A percentile compares a stretch with the other conserved stretches of the same genome.
phyloP scores from a whole-genome alignment of 2,113 vertebrate species.

The Hippocampus barbouri region DNA sequence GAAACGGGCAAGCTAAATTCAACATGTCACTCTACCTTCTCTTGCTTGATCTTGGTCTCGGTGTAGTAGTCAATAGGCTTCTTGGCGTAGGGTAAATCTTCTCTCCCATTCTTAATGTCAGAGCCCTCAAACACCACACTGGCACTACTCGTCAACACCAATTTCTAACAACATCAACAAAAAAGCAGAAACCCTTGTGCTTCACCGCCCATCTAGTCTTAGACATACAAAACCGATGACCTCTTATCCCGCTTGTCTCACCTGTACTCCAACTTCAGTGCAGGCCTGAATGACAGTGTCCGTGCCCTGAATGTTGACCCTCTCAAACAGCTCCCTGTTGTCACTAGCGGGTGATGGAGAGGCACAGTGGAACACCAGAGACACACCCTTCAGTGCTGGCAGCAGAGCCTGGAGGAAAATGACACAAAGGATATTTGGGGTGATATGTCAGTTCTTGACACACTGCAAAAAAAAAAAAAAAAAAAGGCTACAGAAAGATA shows the following conservation, averaged over 20 bases:
- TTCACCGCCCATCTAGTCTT: not conserved
- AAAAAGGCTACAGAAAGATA: no score
- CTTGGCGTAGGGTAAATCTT: constrained; percentile 88
- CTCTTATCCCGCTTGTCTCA: constrained; percentile 47
- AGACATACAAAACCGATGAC: not conserved
- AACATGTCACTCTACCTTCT: constrained; percentile 74
- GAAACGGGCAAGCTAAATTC: not conserved
- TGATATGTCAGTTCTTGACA: no score
- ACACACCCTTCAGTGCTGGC: constrained; percentile 78
- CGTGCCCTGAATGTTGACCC: constrained; percentile 87
- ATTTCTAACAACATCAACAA: constrained; percentile 71
- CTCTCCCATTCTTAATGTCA: constrained; percentile 88
- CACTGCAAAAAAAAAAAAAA: no score
- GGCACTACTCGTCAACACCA: constrained; percentile 94
- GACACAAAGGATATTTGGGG: not conserved
- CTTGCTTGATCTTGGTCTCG: constrained; percentile 93
- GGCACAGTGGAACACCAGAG: constrained; percentile 89
- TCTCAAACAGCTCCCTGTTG: constrained; percentile 83
- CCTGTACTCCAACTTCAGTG: constrained; percentile 85
- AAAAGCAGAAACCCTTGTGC: not conserved
- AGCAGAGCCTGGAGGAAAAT: constrained; percentile 77
- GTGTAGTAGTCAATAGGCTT: constrained; percentile 96
- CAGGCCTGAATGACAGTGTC: constrained; percentile 84
- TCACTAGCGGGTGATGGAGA: constrained; percentile 86
- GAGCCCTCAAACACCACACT: constrained; percentile 92